These are phyloP conservation scores for Tamandua tetradactyla DNA, from an alignment of 2,797 vertebrate genomes.

Conservation along the genomic window DNA sequence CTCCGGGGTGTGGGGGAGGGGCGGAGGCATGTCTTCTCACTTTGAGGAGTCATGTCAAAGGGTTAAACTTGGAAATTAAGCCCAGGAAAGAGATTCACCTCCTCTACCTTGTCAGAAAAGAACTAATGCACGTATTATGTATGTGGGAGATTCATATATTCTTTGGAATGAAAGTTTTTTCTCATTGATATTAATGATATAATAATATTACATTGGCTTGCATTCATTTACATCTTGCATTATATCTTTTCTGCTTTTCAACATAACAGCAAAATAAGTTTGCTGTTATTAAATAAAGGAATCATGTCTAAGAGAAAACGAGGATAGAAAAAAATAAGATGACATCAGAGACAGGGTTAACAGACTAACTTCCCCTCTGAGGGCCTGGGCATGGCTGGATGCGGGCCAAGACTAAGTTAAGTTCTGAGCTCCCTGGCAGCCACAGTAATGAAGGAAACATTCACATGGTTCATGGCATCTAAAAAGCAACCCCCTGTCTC, in stretches of 20 bases:
- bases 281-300: background rate
- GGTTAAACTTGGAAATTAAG: background rate
- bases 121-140: background rate
- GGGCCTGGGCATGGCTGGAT: background rate
- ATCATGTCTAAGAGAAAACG: background rate
- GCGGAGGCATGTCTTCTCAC: background rate
- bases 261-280: background rate
- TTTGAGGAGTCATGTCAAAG: conserved; percentile 38
- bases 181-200: background rate
- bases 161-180: background rate
- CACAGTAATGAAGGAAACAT: background rate
- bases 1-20: background rate
- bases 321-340: background rate
- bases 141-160: background rate
- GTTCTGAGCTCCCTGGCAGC: conserved; percentile 7
- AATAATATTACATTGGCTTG: background rate
- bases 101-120: background rate
- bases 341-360: background rate
- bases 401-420: background rate
- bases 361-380: background rate
- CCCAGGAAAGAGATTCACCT: background rate
- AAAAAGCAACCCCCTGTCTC: background rate
- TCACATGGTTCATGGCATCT: background rate
- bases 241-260: conserved; percentile 3
- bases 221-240: background rate